Evolutionary conservation across 2,888 invertebrate genomes (phyloP).

Genomic region (Nomada fabriciana): DNA sequence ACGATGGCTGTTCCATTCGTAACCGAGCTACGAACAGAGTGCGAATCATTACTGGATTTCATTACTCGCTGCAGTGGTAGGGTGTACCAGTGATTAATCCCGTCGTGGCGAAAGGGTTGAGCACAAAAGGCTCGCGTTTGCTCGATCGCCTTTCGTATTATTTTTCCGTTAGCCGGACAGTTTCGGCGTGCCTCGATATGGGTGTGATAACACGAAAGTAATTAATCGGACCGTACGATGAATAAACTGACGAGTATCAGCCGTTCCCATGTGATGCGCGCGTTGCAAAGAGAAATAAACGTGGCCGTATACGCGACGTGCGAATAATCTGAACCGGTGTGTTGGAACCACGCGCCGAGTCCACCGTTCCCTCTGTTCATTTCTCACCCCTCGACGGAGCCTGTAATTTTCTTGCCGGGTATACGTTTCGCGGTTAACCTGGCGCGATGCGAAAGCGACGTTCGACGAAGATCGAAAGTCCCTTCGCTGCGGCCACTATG

Average conservation of each 20-base stretch:
- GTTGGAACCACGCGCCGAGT: too few species aligned
- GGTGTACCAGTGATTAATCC: too few species aligned
- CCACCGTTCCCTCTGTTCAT: neutral
- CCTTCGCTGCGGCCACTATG: neutral
- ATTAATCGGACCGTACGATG: slow-evolving; percentile 12
- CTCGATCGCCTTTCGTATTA: too few species aligned
- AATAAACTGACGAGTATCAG: neutral
- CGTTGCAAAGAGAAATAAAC: slow-evolving; percentile 14
- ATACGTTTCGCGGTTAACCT: slow-evolving; percentile 16
- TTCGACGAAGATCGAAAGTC: neutral
- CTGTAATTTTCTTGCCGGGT: slow-evolving; percentile 26
- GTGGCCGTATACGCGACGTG: neutral
- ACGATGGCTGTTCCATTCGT: too few species aligned
- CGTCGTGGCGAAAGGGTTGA: too few species aligned
- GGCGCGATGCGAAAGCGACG: neutral
- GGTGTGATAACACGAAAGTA: slow-evolving; percentile 10
- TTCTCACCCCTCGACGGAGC: neutral
- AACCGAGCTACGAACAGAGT: too few species aligned
- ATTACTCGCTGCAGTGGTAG: too few species aligned
- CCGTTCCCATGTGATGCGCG: too few species aligned
- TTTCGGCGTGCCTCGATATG: too few species aligned
- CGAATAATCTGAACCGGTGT: slow-evolving; percentile 18
- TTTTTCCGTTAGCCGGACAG: too few species aligned
- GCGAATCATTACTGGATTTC: too few species aligned
- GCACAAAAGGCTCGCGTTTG: too few species aligned